Conservation (phyloP, 1,140 invertebrate species). For the Wiebesia pumilae region DNA sequence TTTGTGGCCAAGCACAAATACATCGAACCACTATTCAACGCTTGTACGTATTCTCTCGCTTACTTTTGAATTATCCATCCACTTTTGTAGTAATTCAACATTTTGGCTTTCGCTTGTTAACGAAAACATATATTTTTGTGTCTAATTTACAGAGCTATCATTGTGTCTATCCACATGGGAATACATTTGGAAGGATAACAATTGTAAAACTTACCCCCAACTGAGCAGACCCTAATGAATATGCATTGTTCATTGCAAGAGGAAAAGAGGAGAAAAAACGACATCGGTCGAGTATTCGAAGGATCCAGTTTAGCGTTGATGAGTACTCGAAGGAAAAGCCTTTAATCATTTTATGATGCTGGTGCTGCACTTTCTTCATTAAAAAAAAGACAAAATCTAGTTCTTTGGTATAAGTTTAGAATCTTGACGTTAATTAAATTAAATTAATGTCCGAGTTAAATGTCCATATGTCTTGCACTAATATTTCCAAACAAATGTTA, state of each 20-base stretch:
- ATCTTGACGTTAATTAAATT: too few species aligned
- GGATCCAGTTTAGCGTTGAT: neutral
- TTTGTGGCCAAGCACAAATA: constrained; percentile 10
- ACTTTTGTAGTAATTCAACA: too few species aligned
- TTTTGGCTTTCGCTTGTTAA: too few species aligned
- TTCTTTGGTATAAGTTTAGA: neutral
- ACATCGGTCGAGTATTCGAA: neutral
- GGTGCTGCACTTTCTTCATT: neutral
- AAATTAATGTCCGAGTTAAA: too few species aligned
- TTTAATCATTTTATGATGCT: neutral
- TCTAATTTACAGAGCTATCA: neutral
- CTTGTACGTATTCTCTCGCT: neutral
- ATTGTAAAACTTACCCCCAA: neutral
- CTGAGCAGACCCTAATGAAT: neutral
- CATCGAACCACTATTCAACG: neutral
- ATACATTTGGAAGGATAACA: neutral
- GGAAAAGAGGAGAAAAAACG: neutral
- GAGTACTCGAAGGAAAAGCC: neutral
- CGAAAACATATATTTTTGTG: neutral
- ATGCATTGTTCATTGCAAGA: neutral
- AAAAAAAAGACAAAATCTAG: neutral
- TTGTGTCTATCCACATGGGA: neutral
- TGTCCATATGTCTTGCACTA: too few species aligned
- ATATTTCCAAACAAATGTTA: too few species aligned
- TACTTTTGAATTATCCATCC: constrained; percentile 26